Evolutionary conservation across 2,797 vertebrate species (phyloP), one percentile per base, ranked within the genome.

Genomic region (Sitta carolinensis): DNA sequence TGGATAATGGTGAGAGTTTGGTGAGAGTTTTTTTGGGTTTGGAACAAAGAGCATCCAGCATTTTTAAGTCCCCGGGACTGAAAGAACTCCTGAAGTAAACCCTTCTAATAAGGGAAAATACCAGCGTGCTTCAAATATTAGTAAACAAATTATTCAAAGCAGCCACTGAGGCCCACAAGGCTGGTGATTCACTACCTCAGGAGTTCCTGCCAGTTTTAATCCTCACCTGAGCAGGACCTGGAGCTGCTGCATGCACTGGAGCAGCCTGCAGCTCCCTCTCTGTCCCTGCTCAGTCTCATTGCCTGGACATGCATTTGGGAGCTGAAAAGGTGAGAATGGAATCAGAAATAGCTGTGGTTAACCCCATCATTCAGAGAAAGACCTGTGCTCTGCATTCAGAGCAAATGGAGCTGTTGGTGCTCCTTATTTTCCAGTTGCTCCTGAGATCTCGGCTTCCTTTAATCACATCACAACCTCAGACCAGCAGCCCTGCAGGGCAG

Each of bases 81-180:
- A 58, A 45, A 78, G 26, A 51, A 90, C 94, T 87, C 70, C 69
- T 87, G 54, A 51, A 78, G 62, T 29, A 86, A 96, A 93, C 69
- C 79, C 76, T 86, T 93, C 84, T 87, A 93, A 86, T 81, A 79
- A 78, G 52, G 85, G 47, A 92, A 93, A 95, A 96, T 87, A 93
- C 59, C 87, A 90, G 25, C 8, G 0, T 95, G 67, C 70, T 91
- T 94, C 78, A 84, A 70, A 64, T 93, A 91, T 88, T 96, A 91
- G 93, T 94, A 96, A 94, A 95, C 87, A 94, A 90, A 93, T 76
- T 5, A 90, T 90, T 96, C 87, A 91, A 79, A 95, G 87, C 87
- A 96, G 95, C 80, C 85, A 68, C 38, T n/a, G 67, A 82, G 84
- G 80, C 87, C 94, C 74, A 76, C 85, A 86, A 48, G 72, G 63